A percentile compares a stretch with the other conserved stretches of the same genome.
phyloP scores from a whole-genome alignment of 2,113 vertebrate genomes.

The Psettodes erumei region DNA sequence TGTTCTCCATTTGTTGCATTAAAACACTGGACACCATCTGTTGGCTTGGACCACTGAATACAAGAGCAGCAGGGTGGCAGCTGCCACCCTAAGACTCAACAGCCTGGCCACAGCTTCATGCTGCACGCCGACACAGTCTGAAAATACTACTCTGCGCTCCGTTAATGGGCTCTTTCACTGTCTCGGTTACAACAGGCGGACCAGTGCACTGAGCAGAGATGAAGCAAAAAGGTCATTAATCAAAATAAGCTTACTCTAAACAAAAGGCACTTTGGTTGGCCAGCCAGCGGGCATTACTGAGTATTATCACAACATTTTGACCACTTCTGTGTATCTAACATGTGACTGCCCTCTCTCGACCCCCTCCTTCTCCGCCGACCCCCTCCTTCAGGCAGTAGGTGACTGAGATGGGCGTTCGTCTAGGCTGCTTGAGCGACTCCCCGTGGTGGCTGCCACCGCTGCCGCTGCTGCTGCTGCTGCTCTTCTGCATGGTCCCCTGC shows the following conservation, averaged over 20 bases:
- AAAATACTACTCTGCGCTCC: constrained; percentile 64
- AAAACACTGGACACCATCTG: constrained; percentile 82
- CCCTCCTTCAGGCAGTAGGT: constrained; percentile 83
- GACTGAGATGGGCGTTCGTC: constrained; percentile 92
- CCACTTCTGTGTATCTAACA: constrained; percentile 24
- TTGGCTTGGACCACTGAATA: constrained; percentile 58
- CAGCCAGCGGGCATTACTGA: constrained; percentile 26
- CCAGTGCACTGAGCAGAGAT: constrained; percentile 31
- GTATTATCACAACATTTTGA: constrained; percentile 60
- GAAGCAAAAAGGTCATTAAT: constrained; percentile 56
- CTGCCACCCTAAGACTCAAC: constrained; percentile 73
- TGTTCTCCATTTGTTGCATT: constrained; percentile 81
- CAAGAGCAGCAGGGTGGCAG: constrained; percentile 71
- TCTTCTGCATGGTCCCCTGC: constrained; percentile 76
- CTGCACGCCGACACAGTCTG: constrained; percentile 47
- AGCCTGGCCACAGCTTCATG: constrained; percentile 54
- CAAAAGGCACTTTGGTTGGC: constrained; percentile 35
- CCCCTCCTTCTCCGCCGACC: constrained; percentile 13
- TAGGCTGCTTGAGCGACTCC: constrained; percentile 86
- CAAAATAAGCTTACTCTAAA: constrained; percentile 51
- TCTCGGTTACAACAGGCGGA: constrained; percentile 19
- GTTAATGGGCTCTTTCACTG: constrained; percentile 67
- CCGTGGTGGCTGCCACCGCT: constrained; percentile 82
- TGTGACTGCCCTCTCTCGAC: neutral
- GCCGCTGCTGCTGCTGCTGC: constrained; percentile 58